These are phyloP conservation scores for Emydoidea blandingii DNA, from an alignment of 2,797 vertebrate species.

Conservation along the genomic window DNA sequence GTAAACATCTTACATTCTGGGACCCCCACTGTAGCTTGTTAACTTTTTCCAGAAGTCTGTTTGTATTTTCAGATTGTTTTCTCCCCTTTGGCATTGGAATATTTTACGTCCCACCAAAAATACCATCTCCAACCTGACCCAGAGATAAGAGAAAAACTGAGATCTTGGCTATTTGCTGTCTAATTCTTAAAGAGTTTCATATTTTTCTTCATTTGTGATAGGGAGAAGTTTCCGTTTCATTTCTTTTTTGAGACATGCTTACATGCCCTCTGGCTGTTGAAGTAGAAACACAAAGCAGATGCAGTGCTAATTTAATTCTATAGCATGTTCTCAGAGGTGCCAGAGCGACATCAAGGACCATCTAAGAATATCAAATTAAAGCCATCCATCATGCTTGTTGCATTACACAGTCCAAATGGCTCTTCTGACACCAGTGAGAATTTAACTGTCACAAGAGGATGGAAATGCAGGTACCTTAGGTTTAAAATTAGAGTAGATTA, in stretches of 20 bases:
- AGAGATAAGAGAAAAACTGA: not conserved
- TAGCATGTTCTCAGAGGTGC: conserved; percentile 69
- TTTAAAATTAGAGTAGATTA: conserved; percentile 77
- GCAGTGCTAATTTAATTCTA: conserved; percentile 82
- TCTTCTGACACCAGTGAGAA: conserved; percentile 77
- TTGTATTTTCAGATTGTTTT: not conserved
- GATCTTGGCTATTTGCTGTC: not conserved
- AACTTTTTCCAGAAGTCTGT: not conserved
- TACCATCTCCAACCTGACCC: not conserved
- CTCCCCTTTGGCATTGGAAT: not conserved
- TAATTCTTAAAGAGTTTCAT: not conserved
- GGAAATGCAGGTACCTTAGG: conserved; percentile 52
- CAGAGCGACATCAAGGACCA: conserved; percentile 78
- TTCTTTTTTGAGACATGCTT: conserved; percentile 27
- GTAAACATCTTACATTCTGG: not conserved
- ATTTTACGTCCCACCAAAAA: not conserved
- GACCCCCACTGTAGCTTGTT: not conserved
- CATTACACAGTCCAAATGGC: conserved; percentile 63
- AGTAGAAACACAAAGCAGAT: conserved; percentile 75
- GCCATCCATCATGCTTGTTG: conserved; percentile 80
- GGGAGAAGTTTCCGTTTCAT: conserved; percentile 44
- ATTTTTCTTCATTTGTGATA: not conserved
- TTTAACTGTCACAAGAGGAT: conserved; percentile 64
- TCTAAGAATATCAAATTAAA: conserved; percentile 83
- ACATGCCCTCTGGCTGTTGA: conserved; percentile 58